These are phyloP conservation scores for Trichoplusia ni DNA, from an alignment of 1,140 invertebrate genomes.

Conservation along the genomic window DNA sequence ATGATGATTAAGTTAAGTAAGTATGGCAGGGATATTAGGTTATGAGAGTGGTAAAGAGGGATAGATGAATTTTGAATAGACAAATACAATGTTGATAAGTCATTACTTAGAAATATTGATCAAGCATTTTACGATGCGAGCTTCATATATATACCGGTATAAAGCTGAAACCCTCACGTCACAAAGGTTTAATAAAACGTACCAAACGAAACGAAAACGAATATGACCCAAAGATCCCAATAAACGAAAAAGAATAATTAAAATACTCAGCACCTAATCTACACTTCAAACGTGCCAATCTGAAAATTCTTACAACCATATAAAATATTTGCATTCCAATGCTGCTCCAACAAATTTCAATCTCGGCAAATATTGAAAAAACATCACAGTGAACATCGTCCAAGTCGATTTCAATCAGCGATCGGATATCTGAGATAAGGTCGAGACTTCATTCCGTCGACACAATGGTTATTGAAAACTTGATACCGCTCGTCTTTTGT, in stretches of 20 bases:
- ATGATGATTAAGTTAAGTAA: background rate
- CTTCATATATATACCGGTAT: too few species aligned
- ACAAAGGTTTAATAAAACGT: background rate
- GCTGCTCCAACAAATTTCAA: constrained; percentile 26
- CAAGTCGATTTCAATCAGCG: constrained; percentile 26
- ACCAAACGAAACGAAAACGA: background rate
- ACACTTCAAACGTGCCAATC: background rate
- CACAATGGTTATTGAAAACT: constrained; percentile 28
- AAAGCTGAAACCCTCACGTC: background rate
- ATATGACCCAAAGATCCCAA: background rate
- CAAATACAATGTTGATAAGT: too few species aligned
- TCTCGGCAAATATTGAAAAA: constrained; percentile 21
- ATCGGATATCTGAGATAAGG: constrained; percentile 29
- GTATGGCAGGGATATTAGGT: too few species aligned
- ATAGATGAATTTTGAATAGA: too few species aligned
- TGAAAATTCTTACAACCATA: background rate
- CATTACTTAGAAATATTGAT: too few species aligned
- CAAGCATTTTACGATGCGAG: too few species aligned
- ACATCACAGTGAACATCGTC: constrained; percentile 18
- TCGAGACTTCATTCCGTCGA: constrained; percentile 21
- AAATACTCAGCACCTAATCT: background rate
- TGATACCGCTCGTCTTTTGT: constrained; percentile 21
- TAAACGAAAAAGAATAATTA: constrained; percentile 1
- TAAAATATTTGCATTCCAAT: constrained; percentile 24
- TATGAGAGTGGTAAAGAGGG: too few species aligned